Conservation (phyloP, 2,888 invertebrate genomes). For the Pristionchus mayeri region DNA sequence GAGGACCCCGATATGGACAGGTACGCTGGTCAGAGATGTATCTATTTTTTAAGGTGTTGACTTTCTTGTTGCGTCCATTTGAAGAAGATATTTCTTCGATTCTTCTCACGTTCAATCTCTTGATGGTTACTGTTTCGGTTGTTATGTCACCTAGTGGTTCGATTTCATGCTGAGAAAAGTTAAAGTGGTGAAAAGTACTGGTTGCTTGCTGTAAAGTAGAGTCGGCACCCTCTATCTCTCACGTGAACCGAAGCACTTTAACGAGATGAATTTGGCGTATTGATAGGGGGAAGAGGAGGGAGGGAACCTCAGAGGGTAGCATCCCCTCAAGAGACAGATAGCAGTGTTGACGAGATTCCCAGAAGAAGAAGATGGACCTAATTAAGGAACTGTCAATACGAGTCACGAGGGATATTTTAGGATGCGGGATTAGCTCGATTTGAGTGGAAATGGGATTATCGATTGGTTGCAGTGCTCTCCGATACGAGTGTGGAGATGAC, state of each 20-base stretch:
- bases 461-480: constrained; percentile 15
- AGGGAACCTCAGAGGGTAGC: background rate
- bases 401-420: background rate
- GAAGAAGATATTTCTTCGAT: too few relatives aligned
- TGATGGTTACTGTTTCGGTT: constrained; percentile 76
- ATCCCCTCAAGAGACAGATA: background rate
- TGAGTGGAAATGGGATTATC: background rate
- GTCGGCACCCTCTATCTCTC: background rate
- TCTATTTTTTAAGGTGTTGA: constrained; percentile 78
- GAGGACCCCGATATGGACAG: constrained; percentile 81
- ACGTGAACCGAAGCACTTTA: constrained; percentile 28
- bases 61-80: too few relatives aligned
- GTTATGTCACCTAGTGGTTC: constrained; percentile 41
- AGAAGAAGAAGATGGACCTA: constrained; percentile 4
- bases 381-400: constrained; percentile 6
- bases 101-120: too few relatives aligned
- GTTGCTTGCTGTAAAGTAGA: constrained; percentile 12
- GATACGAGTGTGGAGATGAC: constrained; percentile 50
- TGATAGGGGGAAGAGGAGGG: background rate
- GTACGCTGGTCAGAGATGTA: constrained; percentile 35
- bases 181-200: background rate
- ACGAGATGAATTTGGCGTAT: background rate
- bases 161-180: background rate
- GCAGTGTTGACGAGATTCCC: constrained; percentile 1
- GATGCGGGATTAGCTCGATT: background rate